Evolutionary conservation across 2,888 invertebrate genomes (phyloP).

Genomic region (Zygaena filipendulae): DNA sequence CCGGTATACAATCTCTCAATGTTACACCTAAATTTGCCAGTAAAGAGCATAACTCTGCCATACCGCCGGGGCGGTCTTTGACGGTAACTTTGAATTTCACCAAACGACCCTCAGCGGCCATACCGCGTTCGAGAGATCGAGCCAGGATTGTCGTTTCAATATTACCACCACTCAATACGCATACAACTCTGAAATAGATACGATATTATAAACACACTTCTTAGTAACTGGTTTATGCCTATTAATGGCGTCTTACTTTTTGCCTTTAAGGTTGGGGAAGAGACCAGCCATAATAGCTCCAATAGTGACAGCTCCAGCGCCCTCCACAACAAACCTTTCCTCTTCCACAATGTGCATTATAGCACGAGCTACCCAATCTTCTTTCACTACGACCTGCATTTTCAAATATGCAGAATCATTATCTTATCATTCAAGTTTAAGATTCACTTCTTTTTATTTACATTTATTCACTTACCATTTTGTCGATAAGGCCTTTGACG

Average conservation of each 20-base stretch:
- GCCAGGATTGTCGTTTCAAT: constrained; percentile 91
- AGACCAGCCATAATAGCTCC: constrained; percentile 85
- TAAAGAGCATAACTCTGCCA: constrained; percentile 82
- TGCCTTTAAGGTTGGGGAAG: constrained; percentile 83
- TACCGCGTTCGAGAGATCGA: constrained; percentile 87
- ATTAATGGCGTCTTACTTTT: no score
- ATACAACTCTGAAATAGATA: constrained; percentile 73
- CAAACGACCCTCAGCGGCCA: constrained; percentile 87
- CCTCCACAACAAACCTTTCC: constrained; percentile 90
- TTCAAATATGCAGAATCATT: no score
- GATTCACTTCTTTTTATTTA: no score
- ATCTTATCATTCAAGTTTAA: no score
- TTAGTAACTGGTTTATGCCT: no score
- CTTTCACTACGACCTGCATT: constrained; percentile 77
- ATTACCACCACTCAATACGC: constrained; percentile 87
- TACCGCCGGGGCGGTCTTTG: constrained; percentile 87
- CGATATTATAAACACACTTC: constrained; percentile 1
- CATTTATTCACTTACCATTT: constrained; percentile 41
- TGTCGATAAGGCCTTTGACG: constrained; percentile 44
- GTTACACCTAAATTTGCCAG: constrained; percentile 82
- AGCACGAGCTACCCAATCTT: constrained; percentile 85
- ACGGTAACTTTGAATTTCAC: constrained; percentile 71
- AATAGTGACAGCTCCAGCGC: constrained; percentile 83
- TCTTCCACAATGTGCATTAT: constrained; percentile 82
- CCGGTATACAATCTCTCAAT: constrained; percentile 94